phyloP scores from a whole-genome alignment of 2,888 invertebrate species.

The Drosophila hamatofila region DNA sequence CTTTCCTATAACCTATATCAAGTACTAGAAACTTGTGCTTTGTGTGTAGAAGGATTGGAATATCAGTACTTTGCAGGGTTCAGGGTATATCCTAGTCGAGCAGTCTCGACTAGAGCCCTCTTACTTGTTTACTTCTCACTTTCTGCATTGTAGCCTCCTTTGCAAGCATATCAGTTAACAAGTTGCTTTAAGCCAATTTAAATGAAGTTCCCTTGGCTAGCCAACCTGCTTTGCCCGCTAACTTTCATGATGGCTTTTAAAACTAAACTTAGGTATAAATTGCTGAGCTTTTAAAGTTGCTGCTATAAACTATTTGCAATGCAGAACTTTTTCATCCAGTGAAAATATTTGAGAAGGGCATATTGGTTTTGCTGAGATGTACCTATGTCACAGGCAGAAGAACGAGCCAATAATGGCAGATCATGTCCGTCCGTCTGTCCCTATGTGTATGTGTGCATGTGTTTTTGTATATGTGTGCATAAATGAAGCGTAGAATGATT shows the following conservation, averaged over 20 bases:
- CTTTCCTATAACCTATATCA: too few species aligned
- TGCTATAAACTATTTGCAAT: neutral
- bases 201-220: neutral
- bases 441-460: too few species aligned
- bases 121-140: too few species aligned
- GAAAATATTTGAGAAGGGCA: neutral
- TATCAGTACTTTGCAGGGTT: too few species aligned
- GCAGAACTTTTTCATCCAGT: neutral
- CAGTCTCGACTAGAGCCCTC: too few species aligned
- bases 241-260: neutral
- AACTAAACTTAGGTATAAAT: neutral
- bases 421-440: too few species aligned
- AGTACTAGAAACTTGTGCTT: too few species aligned
- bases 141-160: neutral
- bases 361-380: neutral
- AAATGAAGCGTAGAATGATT: too few species aligned
- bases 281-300: neutral
- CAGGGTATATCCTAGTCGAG: too few species aligned
- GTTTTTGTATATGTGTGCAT: too few species aligned
- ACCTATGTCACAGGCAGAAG: neutral
- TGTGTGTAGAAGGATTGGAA: too few species aligned
- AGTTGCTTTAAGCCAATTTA: neutral
- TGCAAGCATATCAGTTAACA: conserved; percentile 1
- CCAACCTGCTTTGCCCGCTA: neutral
- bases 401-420: too few species aligned